Base-by-base conservation (phyloP, 2,797 vertebrate species). In the Poeciliopsis paucimaculata region DNA sequence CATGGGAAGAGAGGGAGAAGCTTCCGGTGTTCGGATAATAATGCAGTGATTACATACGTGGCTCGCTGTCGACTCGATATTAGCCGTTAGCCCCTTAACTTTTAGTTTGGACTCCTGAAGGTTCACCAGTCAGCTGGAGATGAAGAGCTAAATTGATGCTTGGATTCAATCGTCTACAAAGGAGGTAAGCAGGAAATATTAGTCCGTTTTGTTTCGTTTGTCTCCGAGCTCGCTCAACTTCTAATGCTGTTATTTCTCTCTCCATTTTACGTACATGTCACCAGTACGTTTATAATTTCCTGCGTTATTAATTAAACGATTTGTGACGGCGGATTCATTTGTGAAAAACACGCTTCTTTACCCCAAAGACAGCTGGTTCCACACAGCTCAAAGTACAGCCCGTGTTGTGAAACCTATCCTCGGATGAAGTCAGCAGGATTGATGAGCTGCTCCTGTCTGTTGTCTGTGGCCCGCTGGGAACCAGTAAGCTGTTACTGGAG, bases 341-440 rank as follows among this genome's bases (percentile, higher is more conserved):
- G 79, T 76, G 23, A 60, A 79, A 84, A 66, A 45, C 3, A 0
- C 64, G 15, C 31, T 66, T 70, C 71, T 71, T 77, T 3, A 73
- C 86, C 77, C 87, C 81, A 85, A 82, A 84, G 79, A 84, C 77
- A 75, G 77, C 73, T 80, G 77, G 71, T 82, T 83, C 72, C 75
- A 92, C 92, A 82, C 55, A 88, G 90, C 89, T 94, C 91, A 87
- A 89, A 91, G 89, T 85, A 89, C 88, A 91, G 89, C 78, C 78
- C 77, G 45, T 90, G 90, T 88, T 89, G 83, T 90, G 71, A 89
- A 90, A 87, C 15, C n/a, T 51, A n/a, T 62, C 68, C 87, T 77
- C 1, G 74, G 85, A 80, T 88, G 66, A 83, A 85, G 84, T 89
- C 81, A 87, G 80, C 81, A 76, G 84, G 75, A 87, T 62, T 81